phyloP scores from a whole-genome alignment of 2,888 invertebrate genomes.

The Mechanitis mazaeus region DNA sequence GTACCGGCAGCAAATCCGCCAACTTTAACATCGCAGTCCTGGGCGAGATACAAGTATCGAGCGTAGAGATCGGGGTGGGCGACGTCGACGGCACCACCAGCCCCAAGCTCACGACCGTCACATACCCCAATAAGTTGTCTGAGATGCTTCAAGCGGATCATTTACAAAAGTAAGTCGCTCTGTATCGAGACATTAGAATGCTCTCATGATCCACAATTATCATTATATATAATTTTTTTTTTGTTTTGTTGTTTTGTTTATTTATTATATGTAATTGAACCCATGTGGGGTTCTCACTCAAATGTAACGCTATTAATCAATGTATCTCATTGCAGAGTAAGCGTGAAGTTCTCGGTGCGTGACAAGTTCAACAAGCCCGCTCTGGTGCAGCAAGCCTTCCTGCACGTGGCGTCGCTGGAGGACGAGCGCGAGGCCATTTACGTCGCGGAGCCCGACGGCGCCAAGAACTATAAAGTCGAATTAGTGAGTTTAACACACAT shows the following conservation, averaged over 20 bases:
- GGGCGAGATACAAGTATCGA: constrained; percentile 85
- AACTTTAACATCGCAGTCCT: constrained; percentile 82
- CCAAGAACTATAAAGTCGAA: constrained; percentile 90
- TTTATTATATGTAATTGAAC: no score
- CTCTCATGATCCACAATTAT: background rate
- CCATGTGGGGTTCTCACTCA: no score
- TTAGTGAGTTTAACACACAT: constrained; percentile 77
- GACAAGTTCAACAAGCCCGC: constrained; percentile 84
- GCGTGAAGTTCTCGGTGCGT: constrained; percentile 86
- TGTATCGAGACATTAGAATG: no score
- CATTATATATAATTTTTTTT: no score
- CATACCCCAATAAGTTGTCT: constrained; percentile 82
- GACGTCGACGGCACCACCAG: constrained; percentile 94
- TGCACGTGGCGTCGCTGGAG: constrained; percentile 82
- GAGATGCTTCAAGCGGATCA: constrained; percentile 88
- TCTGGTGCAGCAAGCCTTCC: constrained; percentile 90
- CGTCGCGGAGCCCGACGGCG: constrained; percentile 91
- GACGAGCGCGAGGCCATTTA: constrained; percentile 92
- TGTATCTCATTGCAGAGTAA: constrained; percentile 63
- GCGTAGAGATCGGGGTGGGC: constrained; percentile 89
- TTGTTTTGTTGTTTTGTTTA: no score
- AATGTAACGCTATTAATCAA: no score
- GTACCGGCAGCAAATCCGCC: constrained; percentile 79
- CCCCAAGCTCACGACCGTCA: constrained; percentile 84
- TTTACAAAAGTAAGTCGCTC: constrained; percentile 82